Conservation (phyloP, 2,113 vertebrate species). For the Micromys minutus region DNA sequence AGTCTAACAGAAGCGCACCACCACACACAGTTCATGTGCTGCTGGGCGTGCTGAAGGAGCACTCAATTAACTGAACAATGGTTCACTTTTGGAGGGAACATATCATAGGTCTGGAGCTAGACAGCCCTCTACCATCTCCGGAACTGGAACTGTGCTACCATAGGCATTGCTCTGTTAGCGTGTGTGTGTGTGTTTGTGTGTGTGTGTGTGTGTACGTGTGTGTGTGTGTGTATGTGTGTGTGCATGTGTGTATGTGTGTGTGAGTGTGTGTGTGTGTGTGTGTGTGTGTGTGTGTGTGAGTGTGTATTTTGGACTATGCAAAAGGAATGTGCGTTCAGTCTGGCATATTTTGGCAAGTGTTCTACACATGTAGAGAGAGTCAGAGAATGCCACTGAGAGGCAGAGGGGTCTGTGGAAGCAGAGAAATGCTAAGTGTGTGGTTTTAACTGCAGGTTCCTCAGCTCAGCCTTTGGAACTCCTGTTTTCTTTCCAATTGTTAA, state of each 20-base stretch:
- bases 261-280: no score
- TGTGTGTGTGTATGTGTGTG: no score
- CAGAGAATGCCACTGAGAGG: background rate
- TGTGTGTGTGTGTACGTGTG: no score
- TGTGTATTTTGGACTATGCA: background rate
- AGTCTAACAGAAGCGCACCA: background rate
- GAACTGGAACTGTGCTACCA: no score
- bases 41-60: no score
- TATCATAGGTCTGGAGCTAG: background rate
- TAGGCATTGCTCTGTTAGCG: accelerated
- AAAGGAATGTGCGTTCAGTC: background rate
- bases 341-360: background rate
- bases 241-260: no score
- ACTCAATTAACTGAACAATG: background rate
- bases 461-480: background rate
- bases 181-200: no score
- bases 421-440: background rate
- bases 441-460: background rate
- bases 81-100: accelerated
- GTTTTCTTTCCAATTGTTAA: background rate
- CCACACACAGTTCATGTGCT: background rate
- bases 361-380: background rate
- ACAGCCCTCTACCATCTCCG: background rate
- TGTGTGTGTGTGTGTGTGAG: no score
- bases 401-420: background rate